A percentile compares a stretch with the other conserved stretches of the same genome.
Evolutionary conservation across 1,140 invertebrate genomes (phyloP).

Genomic region (Dendroctonus valens): DNA sequence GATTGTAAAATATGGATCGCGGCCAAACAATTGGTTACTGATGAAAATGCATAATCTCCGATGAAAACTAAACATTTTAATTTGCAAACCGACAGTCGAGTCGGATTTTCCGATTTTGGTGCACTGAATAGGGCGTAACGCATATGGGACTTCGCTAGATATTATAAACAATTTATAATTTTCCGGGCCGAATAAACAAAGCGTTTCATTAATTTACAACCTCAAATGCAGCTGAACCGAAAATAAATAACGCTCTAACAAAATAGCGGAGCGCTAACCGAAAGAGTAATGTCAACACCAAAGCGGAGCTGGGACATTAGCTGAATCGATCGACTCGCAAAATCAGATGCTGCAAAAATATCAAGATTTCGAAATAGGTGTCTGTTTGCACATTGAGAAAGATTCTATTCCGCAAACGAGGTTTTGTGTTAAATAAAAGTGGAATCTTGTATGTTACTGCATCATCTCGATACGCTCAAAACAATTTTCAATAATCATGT

Average conservation of each 20-base stretch:
- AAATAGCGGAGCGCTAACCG: slow-evolving; percentile 36
- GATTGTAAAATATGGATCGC: too few species aligned
- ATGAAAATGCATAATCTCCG: slow-evolving; percentile 7
- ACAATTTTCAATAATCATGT: too few species aligned
- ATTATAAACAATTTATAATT: slow-evolving; percentile 41
- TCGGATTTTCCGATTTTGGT: slow-evolving; percentile 9
- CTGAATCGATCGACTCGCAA: slow-evolving; percentile 35
- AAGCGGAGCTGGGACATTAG: slow-evolving; percentile 34
- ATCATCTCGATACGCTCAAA: too few species aligned
- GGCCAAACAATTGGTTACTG: neutral
- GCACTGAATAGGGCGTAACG: slow-evolving; percentile 9
- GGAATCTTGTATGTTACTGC: too few species aligned
- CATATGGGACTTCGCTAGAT: slow-evolving; percentile 33
- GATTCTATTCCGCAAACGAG: too few species aligned
- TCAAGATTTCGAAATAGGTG: too few species aligned
- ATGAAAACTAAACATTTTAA: slow-evolving; percentile 24
- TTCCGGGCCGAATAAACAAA: slow-evolving; percentile 35
- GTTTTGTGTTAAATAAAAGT: too few species aligned
- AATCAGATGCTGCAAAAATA: neutral
- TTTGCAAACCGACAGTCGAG: slow-evolving; percentile 9
- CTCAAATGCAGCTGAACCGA: slow-evolving; percentile 39
- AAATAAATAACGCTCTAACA: slow-evolving; percentile 38
- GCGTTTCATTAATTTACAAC: slow-evolving; percentile 38
- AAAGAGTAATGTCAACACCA: slow-evolving; percentile 39
- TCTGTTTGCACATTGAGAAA: too few species aligned